A percentile compares a stretch with the other conserved stretches of the same genome.
phyloP scores from a whole-genome alignment of 2,113 vertebrate genomes.

The Parus major region DNA sequence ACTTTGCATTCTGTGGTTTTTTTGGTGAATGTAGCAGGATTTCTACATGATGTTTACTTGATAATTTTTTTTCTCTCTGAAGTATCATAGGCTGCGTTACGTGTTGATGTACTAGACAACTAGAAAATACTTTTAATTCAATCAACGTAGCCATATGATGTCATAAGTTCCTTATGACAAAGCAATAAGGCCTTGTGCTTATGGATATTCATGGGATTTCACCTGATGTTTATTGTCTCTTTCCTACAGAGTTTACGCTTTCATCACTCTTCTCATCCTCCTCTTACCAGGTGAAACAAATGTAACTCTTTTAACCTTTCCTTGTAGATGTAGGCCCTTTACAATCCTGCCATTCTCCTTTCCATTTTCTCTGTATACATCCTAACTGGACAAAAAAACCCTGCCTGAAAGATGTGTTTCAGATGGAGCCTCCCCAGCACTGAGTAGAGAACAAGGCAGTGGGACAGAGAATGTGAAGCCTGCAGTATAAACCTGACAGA shows the following conservation, averaged over 20 bases:
- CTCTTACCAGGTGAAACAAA: not conserved
- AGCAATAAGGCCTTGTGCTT: not conserved
- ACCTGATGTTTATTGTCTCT: not conserved
- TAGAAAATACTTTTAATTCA: not conserved
- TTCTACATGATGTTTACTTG: not conserved
- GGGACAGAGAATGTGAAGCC: not conserved
- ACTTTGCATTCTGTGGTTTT: not conserved
- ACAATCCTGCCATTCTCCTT: not conserved
- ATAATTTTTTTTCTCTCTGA: not conserved
- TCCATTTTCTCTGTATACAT: not conserved
- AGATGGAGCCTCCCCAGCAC: not conserved
- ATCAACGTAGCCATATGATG: not conserved
- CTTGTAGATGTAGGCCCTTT: not conserved
- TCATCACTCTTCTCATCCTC: not conserved
- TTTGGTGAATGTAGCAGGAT: not conserved
- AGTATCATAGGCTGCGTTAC: not conserved
- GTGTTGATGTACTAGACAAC: not conserved
- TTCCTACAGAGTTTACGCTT: not conserved
- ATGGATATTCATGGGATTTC: not conserved
- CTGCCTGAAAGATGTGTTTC: not conserved
- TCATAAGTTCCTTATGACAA: not conserved
- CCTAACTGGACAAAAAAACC: not conserved
- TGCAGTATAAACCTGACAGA: not conserved
- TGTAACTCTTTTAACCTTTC: not conserved
- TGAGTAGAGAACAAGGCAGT: not conserved